Evolutionary conservation across 2,113 vertebrate species (phyloP).

Genomic region (Lophochroa leadbeateri): DNA sequence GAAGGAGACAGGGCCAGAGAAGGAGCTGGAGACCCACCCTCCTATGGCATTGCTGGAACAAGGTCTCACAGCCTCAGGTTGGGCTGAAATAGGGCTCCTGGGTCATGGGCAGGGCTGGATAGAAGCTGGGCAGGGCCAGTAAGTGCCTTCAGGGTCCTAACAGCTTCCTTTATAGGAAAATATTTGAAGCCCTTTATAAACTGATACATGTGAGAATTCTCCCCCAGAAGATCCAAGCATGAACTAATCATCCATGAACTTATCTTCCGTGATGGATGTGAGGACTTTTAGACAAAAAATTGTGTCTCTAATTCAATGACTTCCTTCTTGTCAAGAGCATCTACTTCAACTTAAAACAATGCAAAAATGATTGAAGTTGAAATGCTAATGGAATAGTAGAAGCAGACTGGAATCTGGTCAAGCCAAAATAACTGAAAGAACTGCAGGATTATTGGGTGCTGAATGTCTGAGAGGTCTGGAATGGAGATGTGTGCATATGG

Average conservation of each 20-base stretch:
- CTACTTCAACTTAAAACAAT: not conserved
- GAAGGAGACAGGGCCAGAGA: rapidly evolving
- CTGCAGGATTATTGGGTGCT: not conserved
- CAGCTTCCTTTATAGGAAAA: not conserved
- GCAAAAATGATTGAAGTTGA: not conserved
- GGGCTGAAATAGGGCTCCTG: not conserved
- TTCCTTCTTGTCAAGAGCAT: not conserved
- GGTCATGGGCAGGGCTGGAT: not conserved
- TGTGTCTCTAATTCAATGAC: not conserved
- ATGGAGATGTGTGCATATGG: not conserved
- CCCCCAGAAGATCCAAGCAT: not conserved
- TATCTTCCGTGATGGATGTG: not conserved
- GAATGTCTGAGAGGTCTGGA: not conserved
- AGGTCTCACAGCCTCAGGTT: not conserved
- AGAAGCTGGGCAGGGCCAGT: not conserved
- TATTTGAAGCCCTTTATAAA: not conserved
- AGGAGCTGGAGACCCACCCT: not conserved
- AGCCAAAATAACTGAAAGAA: not conserved
- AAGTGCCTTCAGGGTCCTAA: not conserved
- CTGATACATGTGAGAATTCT: not conserved
- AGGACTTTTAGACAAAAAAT: not conserved
- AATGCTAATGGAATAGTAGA: not conserved
- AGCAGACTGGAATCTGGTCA: not conserved
- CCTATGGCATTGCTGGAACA: not conserved
- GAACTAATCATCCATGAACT: not conserved